Evolutionary conservation across 2,113 vertebrate species (phyloP).

Genomic region (Phoenicopterus ruber): DNA sequence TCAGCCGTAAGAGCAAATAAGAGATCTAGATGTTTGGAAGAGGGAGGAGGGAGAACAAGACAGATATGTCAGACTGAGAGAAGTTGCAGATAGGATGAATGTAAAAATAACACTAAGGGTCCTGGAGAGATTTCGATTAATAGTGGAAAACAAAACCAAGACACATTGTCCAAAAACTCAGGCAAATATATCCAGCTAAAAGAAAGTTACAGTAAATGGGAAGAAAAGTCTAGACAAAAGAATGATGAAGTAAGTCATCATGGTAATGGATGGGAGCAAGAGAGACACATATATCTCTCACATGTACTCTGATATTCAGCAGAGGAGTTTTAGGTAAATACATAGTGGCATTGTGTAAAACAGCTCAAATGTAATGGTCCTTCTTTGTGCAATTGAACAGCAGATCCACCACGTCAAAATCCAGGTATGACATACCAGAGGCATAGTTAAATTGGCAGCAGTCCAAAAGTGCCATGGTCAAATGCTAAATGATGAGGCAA

Average conservation of each 20-base stretch:
- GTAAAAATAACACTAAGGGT: not conserved
- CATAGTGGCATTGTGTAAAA: not conserved
- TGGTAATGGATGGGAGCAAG: not conserved
- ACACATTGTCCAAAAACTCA: not conserved
- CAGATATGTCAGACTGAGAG: not conserved
- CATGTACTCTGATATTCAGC: not conserved
- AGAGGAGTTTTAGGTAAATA: not conserved
- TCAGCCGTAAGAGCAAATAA: not conserved
- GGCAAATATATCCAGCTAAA: not conserved
- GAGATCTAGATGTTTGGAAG: not conserved
- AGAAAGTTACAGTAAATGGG: not conserved
- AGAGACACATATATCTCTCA: not conserved
- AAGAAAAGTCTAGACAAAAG: not conserved
- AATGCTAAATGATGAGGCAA: not conserved
- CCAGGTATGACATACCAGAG: not conserved
- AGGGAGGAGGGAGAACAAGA: fast-evolving
- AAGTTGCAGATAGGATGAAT: not conserved
- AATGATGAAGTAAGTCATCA: not conserved
- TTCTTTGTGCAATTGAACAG: not conserved
- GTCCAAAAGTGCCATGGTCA: not conserved
- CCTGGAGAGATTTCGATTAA: not conserved
- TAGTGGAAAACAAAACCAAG: not conserved
- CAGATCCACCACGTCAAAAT: not conserved
- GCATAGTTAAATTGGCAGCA: not conserved
- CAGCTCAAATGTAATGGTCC: not conserved